Evolutionary conservation across 2,797 vertebrate species (phyloP), one percentile per base, ranked within the genome.

Genomic region (Morus bassanus): DNA sequence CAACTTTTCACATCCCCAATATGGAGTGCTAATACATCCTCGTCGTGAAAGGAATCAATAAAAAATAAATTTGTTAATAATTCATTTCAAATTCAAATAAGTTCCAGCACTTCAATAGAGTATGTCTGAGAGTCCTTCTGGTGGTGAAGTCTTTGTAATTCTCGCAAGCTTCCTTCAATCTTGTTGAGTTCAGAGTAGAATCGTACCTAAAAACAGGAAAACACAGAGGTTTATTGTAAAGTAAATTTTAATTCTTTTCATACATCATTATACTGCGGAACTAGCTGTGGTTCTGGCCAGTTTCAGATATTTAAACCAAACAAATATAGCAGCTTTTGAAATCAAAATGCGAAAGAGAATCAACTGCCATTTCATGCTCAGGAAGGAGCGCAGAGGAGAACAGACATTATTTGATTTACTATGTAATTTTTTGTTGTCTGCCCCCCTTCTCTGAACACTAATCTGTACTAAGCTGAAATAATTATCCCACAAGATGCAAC

Each of bases 111-210:
- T 98, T 99, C 99, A 74, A 99, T 99, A 24, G 99, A 99, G 97
- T 99, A 99, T 54, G 98, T 98, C 79, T 98, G 98, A 28, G 93
- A 46, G 25, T 98, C 98, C 70, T 97, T 98, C 56, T 98, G 96
- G 60, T 88, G 95, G n/a, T 94, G 98, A 85, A 98, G 97, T 90
- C 98, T 98, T 75, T 98, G 98, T 46, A 99, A 97, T 75, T 99
- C 98, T 64, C 93, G 97, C 82, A 99, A 98, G 96, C 99, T 99
- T 96, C 98, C 98, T 96, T 99, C 99, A 21, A 99, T 99, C 97
- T 99, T 99, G 95, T 99, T 99, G 35, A 99, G 98, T 93, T 99
- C 99, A 0, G 99, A 99, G 94, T 98, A 98, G 84, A 99, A 98
- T 91, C 95, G 98, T 91, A 99, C 98, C 99, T 99, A 96, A 86